A percentile compares a stretch with the other conserved stretches of the same genome.
Evolutionary conservation across 64 coral and sea anemone genomes (phyloP).

Genomic region (Anthopleura sola): DNA sequence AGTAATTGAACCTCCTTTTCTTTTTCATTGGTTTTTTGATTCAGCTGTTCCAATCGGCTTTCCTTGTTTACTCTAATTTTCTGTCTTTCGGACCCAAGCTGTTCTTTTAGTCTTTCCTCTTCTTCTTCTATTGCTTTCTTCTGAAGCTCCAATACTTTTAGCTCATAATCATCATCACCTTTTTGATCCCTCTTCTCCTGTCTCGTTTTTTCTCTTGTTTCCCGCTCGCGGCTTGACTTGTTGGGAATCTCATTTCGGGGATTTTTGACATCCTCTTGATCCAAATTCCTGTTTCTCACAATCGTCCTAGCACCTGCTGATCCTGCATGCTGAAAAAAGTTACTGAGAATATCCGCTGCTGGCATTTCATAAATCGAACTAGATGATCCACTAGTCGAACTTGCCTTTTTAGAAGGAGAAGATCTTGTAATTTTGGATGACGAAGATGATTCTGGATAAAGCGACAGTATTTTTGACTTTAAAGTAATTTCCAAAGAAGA

Average conservation of each 20-base stretch:
- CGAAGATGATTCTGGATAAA: background rate
- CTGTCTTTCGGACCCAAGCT: background rate
- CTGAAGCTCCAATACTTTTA: slow-evolving; percentile 11
- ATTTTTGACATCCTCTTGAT: background rate
- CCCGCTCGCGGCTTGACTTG: background rate
- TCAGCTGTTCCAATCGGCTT: background rate
- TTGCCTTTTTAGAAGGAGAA: background rate
- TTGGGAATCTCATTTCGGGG: background rate
- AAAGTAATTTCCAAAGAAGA: background rate
- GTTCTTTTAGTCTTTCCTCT: background rate
- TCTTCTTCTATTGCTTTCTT: slow-evolving; percentile 13
- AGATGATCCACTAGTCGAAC: background rate
- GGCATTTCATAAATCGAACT: background rate
- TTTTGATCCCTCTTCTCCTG: background rate
- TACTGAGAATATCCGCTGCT: background rate
- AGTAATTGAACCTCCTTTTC: background rate
- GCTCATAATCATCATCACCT: background rate
- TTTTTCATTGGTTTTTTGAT: background rate
- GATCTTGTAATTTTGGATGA: background rate
- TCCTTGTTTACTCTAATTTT: background rate
- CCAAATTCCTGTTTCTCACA: background rate
- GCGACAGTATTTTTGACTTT: background rate
- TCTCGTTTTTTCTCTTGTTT: background rate
- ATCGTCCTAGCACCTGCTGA: background rate
- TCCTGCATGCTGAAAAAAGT: background rate